Percentiles rank a stretch among this genome's conserved stretches.
Evolutionary conservation across 2,797 vertebrate species (phyloP).

Genomic region (Sebastes variabilis): DNA sequence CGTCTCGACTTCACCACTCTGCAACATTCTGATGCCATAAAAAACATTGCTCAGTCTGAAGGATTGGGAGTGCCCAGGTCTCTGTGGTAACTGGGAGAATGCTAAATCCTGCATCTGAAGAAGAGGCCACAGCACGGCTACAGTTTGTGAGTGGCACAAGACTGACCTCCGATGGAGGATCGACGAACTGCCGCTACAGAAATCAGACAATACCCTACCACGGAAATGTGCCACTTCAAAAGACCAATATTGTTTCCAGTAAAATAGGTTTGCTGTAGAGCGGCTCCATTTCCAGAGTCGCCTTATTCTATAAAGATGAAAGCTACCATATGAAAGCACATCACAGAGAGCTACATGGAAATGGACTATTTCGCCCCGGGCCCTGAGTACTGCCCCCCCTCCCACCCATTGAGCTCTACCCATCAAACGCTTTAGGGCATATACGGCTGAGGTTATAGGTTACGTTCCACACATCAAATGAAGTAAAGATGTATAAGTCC

Average conservation of each 20-base stretch:
- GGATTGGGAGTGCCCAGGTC: constrained; percentile 42
- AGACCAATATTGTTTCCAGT: constrained; percentile 21
- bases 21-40: constrained; percentile 31
- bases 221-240: constrained; percentile 18
- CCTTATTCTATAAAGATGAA: constrained; percentile 26
- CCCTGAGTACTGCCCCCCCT: neutral
- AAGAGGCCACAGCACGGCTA: neutral
- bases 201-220: neutral
- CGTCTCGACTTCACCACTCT: constrained; percentile 19
- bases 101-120: constrained; percentile 6
- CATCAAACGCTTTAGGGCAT: neutral
- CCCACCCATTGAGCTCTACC: neutral
- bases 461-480: neutral
- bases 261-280: constrained; percentile 18
- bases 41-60: constrained; percentile 36
- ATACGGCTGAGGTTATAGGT: neutral
- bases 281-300: constrained; percentile 14
- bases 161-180: constrained; percentile 71
- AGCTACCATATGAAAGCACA: constrained; percentile 15
- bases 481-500: neutral
- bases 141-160: constrained; percentile 31
- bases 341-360: constrained; percentile 10
- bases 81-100: constrained; percentile 37
- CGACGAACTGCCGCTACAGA: neutral
- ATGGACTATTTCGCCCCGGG: neutral